Base-by-base conservation (phyloP, 2,888 invertebrate genomes). In the Clostera curtula region DNA sequence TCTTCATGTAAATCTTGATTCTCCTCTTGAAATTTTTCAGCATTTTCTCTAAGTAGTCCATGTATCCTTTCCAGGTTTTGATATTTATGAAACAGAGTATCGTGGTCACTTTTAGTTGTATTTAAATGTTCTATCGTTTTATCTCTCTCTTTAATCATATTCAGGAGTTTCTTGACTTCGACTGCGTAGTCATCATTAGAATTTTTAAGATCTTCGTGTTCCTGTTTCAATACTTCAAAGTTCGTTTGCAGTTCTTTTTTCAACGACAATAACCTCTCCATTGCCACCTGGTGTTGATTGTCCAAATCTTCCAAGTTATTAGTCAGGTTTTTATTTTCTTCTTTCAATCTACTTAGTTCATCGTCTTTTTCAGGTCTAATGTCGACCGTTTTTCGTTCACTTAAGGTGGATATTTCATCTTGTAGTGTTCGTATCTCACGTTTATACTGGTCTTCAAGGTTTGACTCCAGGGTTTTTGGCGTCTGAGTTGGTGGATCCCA, bases 241-340 rank as follows among this genome's bases (percentile, higher is more conserved):
- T 86, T 87, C 6, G 67, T 66, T 34, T 86, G 86, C 22, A 87
- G 48, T 24, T 86, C 85, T 21, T 70, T 80, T 47, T 88, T 89
- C 18, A 87, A 49, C 3, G 77, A 53, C 1, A 88, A 51, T 9
- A 88, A 62, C 50, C 82, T 84, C 38, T 87, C 88, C 68, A 91
- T 88, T 0, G 90, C 92, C 46, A 86, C 72, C 49, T 90, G 88
- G 56, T 93, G 91, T 63, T 93, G 91, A 23, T 67, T 84, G 53
- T 93, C 93, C 43, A 93, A 67, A 55, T 92, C 91, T 46, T 91
- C 91, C 27, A 93, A 70, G 45, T 85, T 89, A 3, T 63, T 58
- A 9, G 86, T 80, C 10, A 90, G 72, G 36, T 85, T 84, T 40
- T 72, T 76, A 38, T 88, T 88, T 54, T 89, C 87, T 49, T 85